phyloP scores from a whole-genome alignment of 2,113 vertebrate genomes.

The Sebastes fasciatus region DNA sequence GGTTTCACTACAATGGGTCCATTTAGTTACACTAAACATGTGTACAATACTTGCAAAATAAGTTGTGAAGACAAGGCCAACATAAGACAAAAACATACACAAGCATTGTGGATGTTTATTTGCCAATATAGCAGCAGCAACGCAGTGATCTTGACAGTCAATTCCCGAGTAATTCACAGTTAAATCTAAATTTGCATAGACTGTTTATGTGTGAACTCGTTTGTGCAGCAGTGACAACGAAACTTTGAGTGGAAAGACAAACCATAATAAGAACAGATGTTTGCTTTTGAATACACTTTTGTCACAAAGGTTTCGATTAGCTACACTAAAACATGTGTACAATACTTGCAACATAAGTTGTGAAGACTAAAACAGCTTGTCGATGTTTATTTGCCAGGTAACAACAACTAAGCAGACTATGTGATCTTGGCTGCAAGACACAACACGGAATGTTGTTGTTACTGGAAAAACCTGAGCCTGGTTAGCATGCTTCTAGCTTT shows the following conservation, averaged over 20 bases:
- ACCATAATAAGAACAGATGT: not conserved
- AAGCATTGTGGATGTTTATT: no score
- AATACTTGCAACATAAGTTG: not conserved
- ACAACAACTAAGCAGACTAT: no score
- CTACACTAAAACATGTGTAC: not conserved
- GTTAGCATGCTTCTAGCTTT: conserved; percentile 3
- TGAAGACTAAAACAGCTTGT: not conserved
- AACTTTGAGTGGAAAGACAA: not conserved
- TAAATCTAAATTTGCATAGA: no score
- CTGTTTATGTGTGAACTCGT: not conserved
- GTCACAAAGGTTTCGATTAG: not conserved
- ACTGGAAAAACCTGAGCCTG: not conserved
- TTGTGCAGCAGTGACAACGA: not conserved
- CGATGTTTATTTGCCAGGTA: no score
- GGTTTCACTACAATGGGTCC: not conserved
- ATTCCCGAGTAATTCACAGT: no score
- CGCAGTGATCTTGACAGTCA: no score
- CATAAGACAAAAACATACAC: not conserved
- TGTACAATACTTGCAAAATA: not conserved
- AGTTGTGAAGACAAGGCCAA: no score
- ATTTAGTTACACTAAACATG: not conserved
- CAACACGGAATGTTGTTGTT: conserved; percentile 21
- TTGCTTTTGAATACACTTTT: not conserved
- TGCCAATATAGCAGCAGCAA: no score
- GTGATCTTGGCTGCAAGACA: not conserved